Conservation (phyloP, 2,797 vertebrate species). For the Alfaro cultratus region DNA sequence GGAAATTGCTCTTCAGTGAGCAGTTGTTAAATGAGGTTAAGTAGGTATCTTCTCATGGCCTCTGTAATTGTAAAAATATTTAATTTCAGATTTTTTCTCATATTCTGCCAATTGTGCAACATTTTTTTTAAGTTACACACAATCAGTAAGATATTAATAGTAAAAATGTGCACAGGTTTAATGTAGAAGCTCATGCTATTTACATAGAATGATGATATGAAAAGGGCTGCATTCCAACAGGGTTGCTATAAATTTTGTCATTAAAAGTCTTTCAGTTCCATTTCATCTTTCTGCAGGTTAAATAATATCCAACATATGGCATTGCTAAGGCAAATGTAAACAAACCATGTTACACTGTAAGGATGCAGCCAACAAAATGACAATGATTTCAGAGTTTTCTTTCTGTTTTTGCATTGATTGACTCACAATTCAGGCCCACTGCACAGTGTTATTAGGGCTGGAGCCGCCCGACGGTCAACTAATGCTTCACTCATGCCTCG, state of each 20-base stretch:
- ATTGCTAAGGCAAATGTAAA: not conserved
- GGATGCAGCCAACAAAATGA: conserved; percentile 69
- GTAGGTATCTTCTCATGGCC: not conserved
- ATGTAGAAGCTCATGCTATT: conserved; percentile 13
- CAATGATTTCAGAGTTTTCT: conserved; percentile 58
- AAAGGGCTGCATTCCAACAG: conserved; percentile 72
- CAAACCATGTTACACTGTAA: conserved; percentile 36
- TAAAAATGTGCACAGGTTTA: not conserved
- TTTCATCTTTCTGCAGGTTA: not conserved
- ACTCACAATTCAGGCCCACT: conserved; percentile 99
- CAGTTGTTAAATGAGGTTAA: not conserved
- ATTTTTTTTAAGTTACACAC: not conserved
- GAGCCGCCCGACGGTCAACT: conserved; percentile 99
- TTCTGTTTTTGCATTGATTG: conserved; percentile 58
- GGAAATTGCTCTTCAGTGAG: not conserved
- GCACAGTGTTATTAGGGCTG: conserved; percentile 99
- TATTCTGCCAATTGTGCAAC: not conserved
- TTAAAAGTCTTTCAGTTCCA: conserved; percentile 1
- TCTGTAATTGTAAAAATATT: not conserved
- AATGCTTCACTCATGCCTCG: conserved; percentile 99
- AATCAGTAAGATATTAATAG: not conserved
- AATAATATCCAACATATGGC: not conserved
- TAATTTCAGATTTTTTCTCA: not conserved
- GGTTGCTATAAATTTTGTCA: conserved; percentile 11
- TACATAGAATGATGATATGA: conserved; percentile 53